Evolutionary conservation across 2,113 vertebrate genomes (phyloP), one percentile per base, ranked within the genome.

Genomic region (Steatornis caripensis): DNA sequence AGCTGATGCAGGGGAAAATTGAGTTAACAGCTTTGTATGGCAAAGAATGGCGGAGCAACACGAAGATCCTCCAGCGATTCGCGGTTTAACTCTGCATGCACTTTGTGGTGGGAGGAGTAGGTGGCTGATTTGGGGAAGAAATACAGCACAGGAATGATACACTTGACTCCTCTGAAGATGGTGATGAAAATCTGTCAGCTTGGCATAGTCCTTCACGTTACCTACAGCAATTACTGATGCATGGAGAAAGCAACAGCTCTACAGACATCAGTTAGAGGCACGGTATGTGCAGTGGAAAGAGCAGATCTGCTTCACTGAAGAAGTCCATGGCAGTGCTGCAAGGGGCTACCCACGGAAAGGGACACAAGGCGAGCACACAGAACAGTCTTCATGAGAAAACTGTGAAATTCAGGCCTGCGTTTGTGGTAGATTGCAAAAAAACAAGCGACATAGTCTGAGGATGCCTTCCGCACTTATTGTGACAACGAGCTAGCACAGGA

Each of bases 111-210:
- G 97, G 95, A 94, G 94, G 94, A 94, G 94, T 96, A 96, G 95
- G 95, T 91, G 92, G 96, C 53, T 89, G 80, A 93, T 92, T 43
- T 97, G 92, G 86, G 92, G 94, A 94, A 83, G 91, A 87, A 93
- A 61, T 43, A 88, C 72, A 90, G 93, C 84, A 86, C 74, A 95
- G 87, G 93, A 96, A 95, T 74, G 82, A 91, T 95, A 95, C 76
- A 65, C 77, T 96, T 89, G 80, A 93, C 90, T 96, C 72, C 69
- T 95, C 86, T 95, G 84, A 95, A 84, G 89, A 91, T 90, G 94
- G 86, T 84, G 88, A 95, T 15, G 71, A 95, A 95, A 97, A 97
- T 97, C 95, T 93, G 96, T 90, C 97, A 95, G 83, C 79, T 95
- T 97, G 95, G 95, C 95, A 95, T 64, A 88, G 95, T 75, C 83